Evolutionary conservation across 2,888 invertebrate species (phyloP), one percentile per base, ranked within the genome.

Genomic region (Drosophila atripex): DNA sequence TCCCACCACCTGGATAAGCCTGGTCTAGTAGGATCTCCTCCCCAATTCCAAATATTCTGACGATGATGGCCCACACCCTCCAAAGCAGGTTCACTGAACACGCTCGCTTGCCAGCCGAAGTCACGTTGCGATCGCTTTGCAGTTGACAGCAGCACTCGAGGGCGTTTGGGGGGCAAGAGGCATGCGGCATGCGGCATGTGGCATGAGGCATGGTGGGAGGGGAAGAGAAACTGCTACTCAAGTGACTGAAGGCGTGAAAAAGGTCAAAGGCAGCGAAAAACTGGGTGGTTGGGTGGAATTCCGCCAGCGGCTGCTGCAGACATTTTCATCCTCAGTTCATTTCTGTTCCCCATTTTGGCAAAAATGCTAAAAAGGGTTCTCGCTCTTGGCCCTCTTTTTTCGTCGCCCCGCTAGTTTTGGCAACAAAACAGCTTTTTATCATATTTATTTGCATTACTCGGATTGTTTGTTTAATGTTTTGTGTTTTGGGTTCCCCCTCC

Each of bases 191-290:
- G 41, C n/a, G 35, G 45, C 38, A 39, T 54, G 54, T 9, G 32
- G 53, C 16, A 45, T 30, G 35, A 28, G 28, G 56, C 57, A 23
- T 23, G 28, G 8, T 28, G 16, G 60, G 59, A 21, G 65, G 52
- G 61, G 35, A 57, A 74, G 80, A 68, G 73, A 76, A 80, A 72
- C 72, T 78, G 85, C 78, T 80, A 73, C 82, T 80, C 85, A 78
- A 80, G 73, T 76, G 72, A 66, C 83, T 71, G 74, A 80, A 80
- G 87, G 87, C 85, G 85, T 86, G 86, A 83, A 86, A 83, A 83
- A 83, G 85, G 83, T 83, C 83, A 83, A 80, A 80, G 85, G 78
- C 85, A 76, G 32, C 51, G 50, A 35, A 49, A 51, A 54, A 39
- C 11, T 41, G 65, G 53, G n/a, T 9, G 32, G 41, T n/a, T 3